Evolutionary conservation across 2,113 vertebrate species (phyloP), one percentile per base, ranked within the genome.

Genomic region (Heloderma charlesbogerti): DNA sequence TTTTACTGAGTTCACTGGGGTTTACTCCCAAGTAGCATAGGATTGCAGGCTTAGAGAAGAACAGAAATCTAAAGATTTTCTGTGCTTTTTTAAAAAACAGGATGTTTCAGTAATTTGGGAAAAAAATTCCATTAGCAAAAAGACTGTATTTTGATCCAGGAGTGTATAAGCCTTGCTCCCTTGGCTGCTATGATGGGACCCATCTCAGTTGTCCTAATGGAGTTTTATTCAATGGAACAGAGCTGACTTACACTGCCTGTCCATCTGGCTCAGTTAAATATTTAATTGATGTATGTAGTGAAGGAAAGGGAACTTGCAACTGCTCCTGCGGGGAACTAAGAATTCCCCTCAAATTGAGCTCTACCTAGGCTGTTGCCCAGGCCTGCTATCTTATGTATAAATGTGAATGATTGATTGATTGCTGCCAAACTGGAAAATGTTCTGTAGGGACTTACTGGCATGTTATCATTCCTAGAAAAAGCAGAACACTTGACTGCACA

Each of bases 401-500:
- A 98, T 98, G 97, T 98, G 97, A 98, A 97, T 95, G 97, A 97
- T 40, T 93, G 92, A 97, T 94, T 97, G 96, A 97, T 98, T 98
- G 98, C 97, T 98, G 98, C 98, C 98, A 98, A 99, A 99, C 98
- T 99, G 98, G 99, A 99, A 90, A 99, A 98, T 97, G 97, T 98
- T 98, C 97, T 91, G 97, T 98, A 98, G 98, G 98, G 98, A 97
- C 95, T 97, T 97, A 98, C 97, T 98, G 97, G 97, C 97, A 97
- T 97, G 96, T 96, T 97, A 97, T 95, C 97, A 97, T 98, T 98
- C 97, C 97, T 97, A 97, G 96, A 96, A 96, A 94, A 97, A 95
- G 91, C 78, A 90, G 88, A 98, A 98, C 98, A 99, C 98, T 99
- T 99, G 98, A 99, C 99, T 99, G 98, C 99, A 99, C 99, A 98